Conservation (phyloP, 2,797 vertebrate genomes). For the Rhincodon typus region DNA sequence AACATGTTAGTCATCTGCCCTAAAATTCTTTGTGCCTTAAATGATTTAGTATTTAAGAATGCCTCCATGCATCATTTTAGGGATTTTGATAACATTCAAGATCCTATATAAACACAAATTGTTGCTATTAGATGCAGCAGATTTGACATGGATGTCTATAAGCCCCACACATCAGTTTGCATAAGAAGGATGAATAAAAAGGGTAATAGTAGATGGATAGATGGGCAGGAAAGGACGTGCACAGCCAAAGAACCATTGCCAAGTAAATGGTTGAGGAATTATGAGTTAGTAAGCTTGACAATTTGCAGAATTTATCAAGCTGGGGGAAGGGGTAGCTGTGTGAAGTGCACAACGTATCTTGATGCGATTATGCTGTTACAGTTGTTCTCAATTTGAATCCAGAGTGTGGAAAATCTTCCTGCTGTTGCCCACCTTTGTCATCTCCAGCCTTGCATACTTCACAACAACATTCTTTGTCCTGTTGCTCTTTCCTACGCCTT, state of each 20-base stretch:
- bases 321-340: neutral
- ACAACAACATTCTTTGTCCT: neutral
- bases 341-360: neutral
- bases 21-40: too few relatives aligned
- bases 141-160: neutral
- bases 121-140: neutral
- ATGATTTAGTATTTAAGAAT: too few relatives aligned
- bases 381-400: neutral
- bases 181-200: neutral
- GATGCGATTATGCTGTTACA: neutral
- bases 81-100: neutral
- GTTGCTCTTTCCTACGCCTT: neutral
- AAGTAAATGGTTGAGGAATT: neutral
- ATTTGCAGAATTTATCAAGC: neutral
- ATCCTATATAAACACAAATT: neutral
- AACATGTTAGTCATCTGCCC: too few relatives aligned
- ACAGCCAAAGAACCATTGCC: neutral
- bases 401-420: neutral
- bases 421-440: neutral
- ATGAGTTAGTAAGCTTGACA: neutral
- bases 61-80: neutral
- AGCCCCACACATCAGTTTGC: neutral
- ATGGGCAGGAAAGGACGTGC: neutral
- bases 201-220: neutral
- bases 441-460: neutral